Conservation (phyloP, 2,113 vertebrate species). For the Paradoxurus hermaphroditus region DNA sequence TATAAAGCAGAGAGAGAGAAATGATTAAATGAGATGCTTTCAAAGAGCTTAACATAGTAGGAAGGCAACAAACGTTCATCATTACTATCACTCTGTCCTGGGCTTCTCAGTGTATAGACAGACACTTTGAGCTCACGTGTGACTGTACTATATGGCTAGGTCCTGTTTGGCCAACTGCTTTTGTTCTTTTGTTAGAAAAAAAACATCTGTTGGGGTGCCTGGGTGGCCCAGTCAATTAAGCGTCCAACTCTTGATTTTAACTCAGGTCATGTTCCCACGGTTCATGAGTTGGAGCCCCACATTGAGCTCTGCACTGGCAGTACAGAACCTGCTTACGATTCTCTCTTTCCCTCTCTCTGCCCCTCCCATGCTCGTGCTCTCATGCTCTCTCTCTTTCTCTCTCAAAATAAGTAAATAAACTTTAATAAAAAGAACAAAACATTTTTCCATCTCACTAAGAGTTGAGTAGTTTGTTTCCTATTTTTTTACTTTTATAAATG, state of each 20-base stretch:
- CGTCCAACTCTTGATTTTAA: too few species aligned
- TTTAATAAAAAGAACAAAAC: too few species aligned
- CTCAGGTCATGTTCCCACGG: too few species aligned
- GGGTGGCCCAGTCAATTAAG: too few species aligned
- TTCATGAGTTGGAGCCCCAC: too few species aligned
- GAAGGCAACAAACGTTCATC: not conserved
- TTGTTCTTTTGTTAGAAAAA: not conserved
- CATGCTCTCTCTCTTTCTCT: too few species aligned
- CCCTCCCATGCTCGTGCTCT: too few species aligned
- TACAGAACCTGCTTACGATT: too few species aligned
- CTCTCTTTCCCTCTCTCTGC: too few species aligned
- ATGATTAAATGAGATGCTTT: not conserved
- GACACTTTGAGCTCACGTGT: not conserved
- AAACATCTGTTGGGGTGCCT: not conserved
- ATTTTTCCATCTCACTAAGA: not conserved
- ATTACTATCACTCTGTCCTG: not conserved
- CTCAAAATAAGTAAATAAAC: too few species aligned
- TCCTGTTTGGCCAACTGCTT: not conserved
- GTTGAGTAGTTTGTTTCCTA: not conserved
- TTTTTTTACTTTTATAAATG: not conserved
- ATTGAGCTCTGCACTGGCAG: too few species aligned
- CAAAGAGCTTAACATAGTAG: not conserved
- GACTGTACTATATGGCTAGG: accelerated
- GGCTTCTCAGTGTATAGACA: not conserved
- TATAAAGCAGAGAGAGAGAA: too few species aligned